Evolutionary conservation across 1,140 invertebrate species (phyloP), one percentile per base, ranked within the genome.

Genomic region (Stenopsyche tienmushanensis): DNA sequence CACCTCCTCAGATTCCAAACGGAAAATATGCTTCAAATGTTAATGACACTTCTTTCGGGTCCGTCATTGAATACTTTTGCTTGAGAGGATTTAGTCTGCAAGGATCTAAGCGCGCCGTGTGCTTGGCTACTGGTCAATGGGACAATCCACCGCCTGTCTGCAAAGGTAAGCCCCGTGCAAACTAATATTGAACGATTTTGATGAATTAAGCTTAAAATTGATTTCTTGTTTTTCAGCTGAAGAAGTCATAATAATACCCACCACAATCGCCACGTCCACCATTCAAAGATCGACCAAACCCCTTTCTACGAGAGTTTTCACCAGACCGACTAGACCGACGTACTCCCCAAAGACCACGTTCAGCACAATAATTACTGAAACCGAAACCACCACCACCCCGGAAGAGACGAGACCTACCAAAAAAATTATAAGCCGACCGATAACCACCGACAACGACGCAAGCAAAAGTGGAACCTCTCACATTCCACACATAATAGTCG

Each of bases 61-160:
- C 85, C 44, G 76, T 86, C 13, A 87, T 92, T 3, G 87, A 88
- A 65, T 95, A 94, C 73, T 83, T 82, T 13, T 96, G 94, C 72
- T 81, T 85, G 3, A 80, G 83, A 15, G 88, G 88, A 2, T 92
- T 85, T 73, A 83, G 81, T 65, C 77, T 96, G 45, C 78, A 85
- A 18, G 94, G 93, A 18, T 78, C 86, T 0, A 80, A 83, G 7
- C 79, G 83, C 53, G 82, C 93, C 23, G 83, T 82, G 24, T 96
- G 94, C 72, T 78, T 90, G 52, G 80, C 86, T 13, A 87, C 84
- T 49, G 93, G 93, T 1, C 83, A 86, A 55, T 96, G 92, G 82
- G 91, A 94, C 74, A 85, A 86, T 42, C 79, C 84, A 0, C 77
- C 90, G 18, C 93, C 93, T 0, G 81, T 78, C 25, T 93, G 92